phyloP scores from a whole-genome alignment of 2,888 invertebrate genomes.

The Meta bourneti region DNA sequence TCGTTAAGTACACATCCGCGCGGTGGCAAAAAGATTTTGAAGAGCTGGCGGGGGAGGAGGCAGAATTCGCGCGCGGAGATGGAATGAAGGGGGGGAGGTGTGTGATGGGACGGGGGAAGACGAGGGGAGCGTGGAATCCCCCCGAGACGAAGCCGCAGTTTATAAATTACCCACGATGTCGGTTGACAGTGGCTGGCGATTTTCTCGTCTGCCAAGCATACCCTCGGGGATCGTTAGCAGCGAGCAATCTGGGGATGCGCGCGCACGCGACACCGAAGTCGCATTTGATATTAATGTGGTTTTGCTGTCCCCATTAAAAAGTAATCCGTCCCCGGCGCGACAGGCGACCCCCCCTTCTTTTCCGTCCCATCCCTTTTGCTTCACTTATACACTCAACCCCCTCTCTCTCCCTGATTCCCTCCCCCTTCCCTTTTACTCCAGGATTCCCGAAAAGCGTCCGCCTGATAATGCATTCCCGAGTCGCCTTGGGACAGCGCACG shows the following conservation, averaged over 20 bases:
- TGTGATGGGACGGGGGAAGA: constrained; percentile 17
- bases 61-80: background rate
- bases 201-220: constrained; percentile 74
- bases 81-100: constrained; percentile 3
- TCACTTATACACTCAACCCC: too few species aligned
- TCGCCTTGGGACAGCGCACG: constrained; percentile 54
- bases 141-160: constrained; percentile 71
- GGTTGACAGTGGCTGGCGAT: constrained; percentile 76
- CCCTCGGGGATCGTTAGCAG: constrained; percentile 76
- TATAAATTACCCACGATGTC: constrained; percentile 77
- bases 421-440: constrained; percentile 16
- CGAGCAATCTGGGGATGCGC: constrained; percentile 75
- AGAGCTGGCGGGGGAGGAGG: background rate
- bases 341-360: constrained; percentile 35
- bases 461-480: constrained; percentile 72
- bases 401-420: background rate
- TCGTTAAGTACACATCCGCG: constrained; percentile 4
- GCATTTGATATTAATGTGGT: constrained; percentile 79
- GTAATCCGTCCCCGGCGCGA: constrained; percentile 78
- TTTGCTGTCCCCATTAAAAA: constrained; percentile 79
- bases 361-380: background rate
- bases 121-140: constrained; percentile 7
- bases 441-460: constrained; percentile 11
- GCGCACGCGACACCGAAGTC: constrained; percentile 75
- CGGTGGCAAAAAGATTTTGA: constrained; percentile 63